phyloP scores from a whole-genome alignment of 2,888 invertebrate species.

The Ametastegia equiseti region DNA sequence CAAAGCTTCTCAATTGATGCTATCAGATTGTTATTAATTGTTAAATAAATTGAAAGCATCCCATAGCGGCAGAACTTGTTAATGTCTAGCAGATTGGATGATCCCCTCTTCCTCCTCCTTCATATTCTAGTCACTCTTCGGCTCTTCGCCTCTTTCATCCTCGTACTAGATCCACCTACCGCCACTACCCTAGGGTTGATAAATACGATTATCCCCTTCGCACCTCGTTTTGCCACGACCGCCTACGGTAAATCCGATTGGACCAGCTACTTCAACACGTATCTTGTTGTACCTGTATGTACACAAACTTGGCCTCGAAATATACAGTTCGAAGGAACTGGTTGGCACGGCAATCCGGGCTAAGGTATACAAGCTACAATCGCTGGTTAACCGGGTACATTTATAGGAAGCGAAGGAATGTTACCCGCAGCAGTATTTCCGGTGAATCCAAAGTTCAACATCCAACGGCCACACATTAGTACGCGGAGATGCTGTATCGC shows the following conservation, averaged over 20 bases:
- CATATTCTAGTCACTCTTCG: neutral
- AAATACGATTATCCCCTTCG: slow-evolving; percentile 38
- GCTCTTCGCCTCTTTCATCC: slow-evolving; percentile 1
- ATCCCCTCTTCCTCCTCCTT: neutral
- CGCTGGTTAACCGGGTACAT: neutral
- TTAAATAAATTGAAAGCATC: slow-evolving; percentile 34
- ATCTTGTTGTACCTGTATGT: neutral
- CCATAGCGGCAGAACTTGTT: slow-evolving; percentile 34
- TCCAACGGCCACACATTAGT: neutral
- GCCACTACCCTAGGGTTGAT: slow-evolving; percentile 29
- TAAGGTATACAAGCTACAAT: slow-evolving; percentile 4
- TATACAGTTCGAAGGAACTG: neutral
- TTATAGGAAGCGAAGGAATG: slow-evolving; percentile 14
- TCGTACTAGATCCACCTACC: neutral
- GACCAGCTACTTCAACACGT: slow-evolving; percentile 13
- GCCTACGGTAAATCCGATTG: neutral
- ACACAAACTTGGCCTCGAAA: slow-evolving; percentile 4
- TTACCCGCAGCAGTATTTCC: neutral
- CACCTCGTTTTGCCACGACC: neutral
- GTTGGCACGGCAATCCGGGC: neutral
- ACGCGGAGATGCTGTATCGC: neutral
- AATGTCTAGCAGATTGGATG: slow-evolving; percentile 46
- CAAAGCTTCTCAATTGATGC: slow-evolving; percentile 10
- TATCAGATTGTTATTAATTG: slow-evolving; percentile 30
- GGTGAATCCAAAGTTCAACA: neutral